phyloP scores from a whole-genome alignment of 2,888 invertebrate species.

The Byasa hedistus region DNA sequence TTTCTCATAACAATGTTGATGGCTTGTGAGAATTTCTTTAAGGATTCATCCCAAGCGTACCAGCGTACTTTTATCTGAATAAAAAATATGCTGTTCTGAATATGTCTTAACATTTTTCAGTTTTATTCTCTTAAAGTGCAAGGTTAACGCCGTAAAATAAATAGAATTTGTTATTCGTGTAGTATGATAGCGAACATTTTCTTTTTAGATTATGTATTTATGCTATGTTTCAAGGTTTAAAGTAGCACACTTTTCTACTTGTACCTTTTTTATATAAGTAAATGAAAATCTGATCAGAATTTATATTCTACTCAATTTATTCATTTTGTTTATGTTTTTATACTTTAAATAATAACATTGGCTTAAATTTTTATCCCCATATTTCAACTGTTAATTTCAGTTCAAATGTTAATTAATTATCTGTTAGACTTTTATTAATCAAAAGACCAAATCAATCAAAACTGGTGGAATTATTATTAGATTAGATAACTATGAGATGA shows the following conservation, averaged over 20 bases:
- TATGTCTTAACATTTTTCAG: constrained; percentile 11
- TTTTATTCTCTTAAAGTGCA: constrained; percentile 15
- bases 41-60: constrained; percentile 27
- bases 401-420: too few species aligned
- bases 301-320: too few species aligned
- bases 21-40: constrained; percentile 22
- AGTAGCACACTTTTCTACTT: too few species aligned
- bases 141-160: constrained; percentile 16
- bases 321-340: too few species aligned
- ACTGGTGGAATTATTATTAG: too few species aligned
- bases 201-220: constrained; percentile 4
- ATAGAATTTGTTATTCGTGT: constrained; percentile 3
- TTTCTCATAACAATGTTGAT: constrained; percentile 27
- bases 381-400: too few species aligned
- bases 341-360: too few species aligned
- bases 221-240: neutral
- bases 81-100: constrained; percentile 17
- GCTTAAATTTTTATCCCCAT: too few species aligned
- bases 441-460: too few species aligned
- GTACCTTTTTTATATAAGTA: too few species aligned
- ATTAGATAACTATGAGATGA: neutral
- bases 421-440: too few species aligned
- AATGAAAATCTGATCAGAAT: too few species aligned
- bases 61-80: constrained; percentile 25
- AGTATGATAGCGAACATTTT: constrained; percentile 8